Percentiles rank a stretch among this genome's conserved stretches.
Evolutionary conservation across 2,113 vertebrate species (phyloP).

Genomic region (Helogale parvula): DNA sequence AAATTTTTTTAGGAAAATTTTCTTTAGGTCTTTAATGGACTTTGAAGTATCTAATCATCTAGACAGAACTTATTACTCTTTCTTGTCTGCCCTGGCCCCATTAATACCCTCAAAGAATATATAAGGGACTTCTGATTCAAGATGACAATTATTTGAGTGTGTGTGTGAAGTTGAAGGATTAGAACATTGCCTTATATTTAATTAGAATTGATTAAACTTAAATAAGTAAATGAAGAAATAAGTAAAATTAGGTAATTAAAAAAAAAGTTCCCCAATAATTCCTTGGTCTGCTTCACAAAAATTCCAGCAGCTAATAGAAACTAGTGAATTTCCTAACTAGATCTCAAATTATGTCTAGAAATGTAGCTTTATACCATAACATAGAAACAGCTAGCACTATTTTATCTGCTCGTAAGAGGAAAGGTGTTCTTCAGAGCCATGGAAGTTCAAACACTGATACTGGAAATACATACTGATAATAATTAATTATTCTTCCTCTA

Average conservation of each 20-base stretch:
- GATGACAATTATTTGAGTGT: background rate
- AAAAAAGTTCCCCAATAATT: background rate
- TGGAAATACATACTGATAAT: background rate
- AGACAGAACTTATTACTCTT: background rate
- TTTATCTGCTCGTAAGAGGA: background rate
- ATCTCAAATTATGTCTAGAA: background rate
- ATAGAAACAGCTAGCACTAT: background rate
- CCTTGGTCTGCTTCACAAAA: background rate
- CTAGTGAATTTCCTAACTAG: background rate
- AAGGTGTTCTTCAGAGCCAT: background rate
- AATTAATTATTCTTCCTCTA: background rate
- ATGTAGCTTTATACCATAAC: background rate
- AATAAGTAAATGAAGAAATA: background rate
- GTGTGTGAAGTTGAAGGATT: background rate
- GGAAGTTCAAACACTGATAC: background rate
- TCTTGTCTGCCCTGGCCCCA: background rate
- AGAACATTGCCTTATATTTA: background rate
- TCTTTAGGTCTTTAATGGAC: background rate
- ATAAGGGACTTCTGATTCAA: background rate
- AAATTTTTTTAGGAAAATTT: background rate
- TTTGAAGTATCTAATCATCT: background rate
- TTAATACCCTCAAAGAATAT: background rate
- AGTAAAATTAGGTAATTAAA: background rate
- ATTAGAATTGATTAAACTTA: conserved; percentile 22
- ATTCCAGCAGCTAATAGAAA: background rate